Base-by-base conservation (phyloP, 1,140 invertebrate genomes). In the Drosophila novamexicana region DNA sequence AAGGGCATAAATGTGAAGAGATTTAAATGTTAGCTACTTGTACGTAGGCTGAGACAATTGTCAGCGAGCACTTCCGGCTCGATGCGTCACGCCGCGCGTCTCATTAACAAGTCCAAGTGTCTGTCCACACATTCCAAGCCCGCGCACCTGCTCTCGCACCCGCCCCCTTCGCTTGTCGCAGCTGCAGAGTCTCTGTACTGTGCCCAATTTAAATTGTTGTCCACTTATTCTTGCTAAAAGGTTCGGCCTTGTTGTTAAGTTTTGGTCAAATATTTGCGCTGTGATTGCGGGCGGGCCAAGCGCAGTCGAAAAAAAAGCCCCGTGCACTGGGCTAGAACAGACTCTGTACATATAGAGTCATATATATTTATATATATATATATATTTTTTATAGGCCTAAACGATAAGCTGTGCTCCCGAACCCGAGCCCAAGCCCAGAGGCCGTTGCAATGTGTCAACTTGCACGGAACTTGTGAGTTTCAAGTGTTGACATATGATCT, bases 151-250 rank as follows among this genome's bases (percentile, higher is more conserved):
- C 47, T 42, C 18, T 40, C 59, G 42, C 50, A 29, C 53, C 56
- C 58, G n/a, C 42, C 16, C 7, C 2, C 32, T 29, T 2, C 22
- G n/a, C 22, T 29, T 3, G 4, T 29, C 22, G 3, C 8, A 14
- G 40, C 34, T 45, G 5, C 14, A 14, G 22, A 29, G 2, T 29
- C 22, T 29, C 49, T 7, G 5, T 29, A 1, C 18, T 40, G 40
- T 79, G 58, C 29, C 67, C 61, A 75, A 75, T 59, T 52, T 61
- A 44, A 79, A 66, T 85, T 63, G 77, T 68, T 71, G 45, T 22
- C 42, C 53, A 79, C 79, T 72, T 66, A 85, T 85, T 85, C 83
- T 85, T 85, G 82, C 81, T 88, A 85, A 85, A 79, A 86, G 79
- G 67, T 88, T 79, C 74, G 82, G 52, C 82, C 82, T 85, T 86